Evolutionary conservation across 2,113 vertebrate genomes (phyloP).

Genomic region (Campylorhamphus procurvoides): DNA sequence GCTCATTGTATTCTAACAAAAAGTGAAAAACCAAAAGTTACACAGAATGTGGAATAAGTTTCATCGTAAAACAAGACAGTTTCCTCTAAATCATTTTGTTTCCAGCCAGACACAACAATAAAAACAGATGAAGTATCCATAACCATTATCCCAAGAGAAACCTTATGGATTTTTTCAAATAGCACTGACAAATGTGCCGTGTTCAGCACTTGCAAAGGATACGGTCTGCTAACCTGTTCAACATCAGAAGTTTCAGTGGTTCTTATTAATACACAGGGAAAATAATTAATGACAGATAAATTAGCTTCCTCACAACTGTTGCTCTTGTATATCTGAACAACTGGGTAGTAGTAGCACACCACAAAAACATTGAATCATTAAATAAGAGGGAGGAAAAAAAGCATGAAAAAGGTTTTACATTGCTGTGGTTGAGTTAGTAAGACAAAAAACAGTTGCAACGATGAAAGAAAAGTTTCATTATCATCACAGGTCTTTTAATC

Average conservation of each 20-base stretch:
- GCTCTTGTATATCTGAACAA: not conserved
- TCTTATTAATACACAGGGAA: not conserved
- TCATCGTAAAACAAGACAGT: not conserved
- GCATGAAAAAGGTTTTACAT: not conserved
- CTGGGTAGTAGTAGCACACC: not conserved
- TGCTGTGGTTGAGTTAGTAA: not conserved
- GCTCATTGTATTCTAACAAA: not conserved
- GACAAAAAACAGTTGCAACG: not conserved
- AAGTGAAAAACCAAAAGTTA: not conserved
- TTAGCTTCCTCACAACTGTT: not conserved
- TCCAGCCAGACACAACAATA: not conserved
- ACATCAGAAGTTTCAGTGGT: not conserved
- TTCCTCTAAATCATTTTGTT: not conserved
- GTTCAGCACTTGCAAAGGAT: not conserved
- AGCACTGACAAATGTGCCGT: not conserved
- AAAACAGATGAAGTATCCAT: not conserved
- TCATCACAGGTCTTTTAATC: not conserved
- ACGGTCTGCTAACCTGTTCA: not conserved
- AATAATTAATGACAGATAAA: not conserved
- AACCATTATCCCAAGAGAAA: not conserved
- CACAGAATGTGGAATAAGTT: not conserved
- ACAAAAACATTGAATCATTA: not conserved
- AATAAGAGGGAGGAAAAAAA: not conserved
- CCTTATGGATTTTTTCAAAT: not conserved
- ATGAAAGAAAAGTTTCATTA: not conserved